Evolutionary conservation across 30 jellyfish, hydroid and myxozoan species (phyloP), one percentile per base, ranked within the genome.

Genomic region (Nemopilema nomurai): DNA sequence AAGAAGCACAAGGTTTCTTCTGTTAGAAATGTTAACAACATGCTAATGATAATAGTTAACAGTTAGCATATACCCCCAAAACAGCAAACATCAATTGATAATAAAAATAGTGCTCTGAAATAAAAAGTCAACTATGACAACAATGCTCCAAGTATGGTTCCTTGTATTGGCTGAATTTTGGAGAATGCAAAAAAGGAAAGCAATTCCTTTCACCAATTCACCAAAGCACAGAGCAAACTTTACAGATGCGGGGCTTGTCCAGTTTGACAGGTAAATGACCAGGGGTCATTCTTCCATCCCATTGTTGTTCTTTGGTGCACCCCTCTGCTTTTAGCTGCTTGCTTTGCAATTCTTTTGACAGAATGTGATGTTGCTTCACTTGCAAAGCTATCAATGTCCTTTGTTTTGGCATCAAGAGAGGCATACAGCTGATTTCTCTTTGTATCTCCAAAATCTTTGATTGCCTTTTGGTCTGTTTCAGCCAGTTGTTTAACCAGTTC

Each of bases 401-500:
- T 24, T 24, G 29, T 41, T 41, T 71, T 71, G 16, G 27, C 18
- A 18, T 41, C 67, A 24, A 71, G 16, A 8, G 67, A 8, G 27
- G 82, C 82, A 71, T 8, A 71, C 29, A 57, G 82, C 52, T 71
- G 66, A 9, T 3, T 27, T 28, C 1, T 69, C 16, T 69, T 24
- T 1, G 51, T 16, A 8, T n/a, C 27, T 29, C 27, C 25, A 9
- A 57, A 18, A 0, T 23, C 77, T 21, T 32, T 16, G 18, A 29
- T 71, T 27, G 82, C 27, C 30, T 41, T 30, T 41, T 71, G 82
- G 26, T 77, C 78, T 21, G 64, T 63, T 4, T 25, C 66, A 4
- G 87, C 87, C 52, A 77, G 78, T 32, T 77, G 87, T 52, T 33
- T 80, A 13, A 80, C 78, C 21, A 80, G 90, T 23, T 65, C 90